Base-by-base conservation (phyloP, 2,888 invertebrate species). In the Pantelozetes paolii region DNA sequence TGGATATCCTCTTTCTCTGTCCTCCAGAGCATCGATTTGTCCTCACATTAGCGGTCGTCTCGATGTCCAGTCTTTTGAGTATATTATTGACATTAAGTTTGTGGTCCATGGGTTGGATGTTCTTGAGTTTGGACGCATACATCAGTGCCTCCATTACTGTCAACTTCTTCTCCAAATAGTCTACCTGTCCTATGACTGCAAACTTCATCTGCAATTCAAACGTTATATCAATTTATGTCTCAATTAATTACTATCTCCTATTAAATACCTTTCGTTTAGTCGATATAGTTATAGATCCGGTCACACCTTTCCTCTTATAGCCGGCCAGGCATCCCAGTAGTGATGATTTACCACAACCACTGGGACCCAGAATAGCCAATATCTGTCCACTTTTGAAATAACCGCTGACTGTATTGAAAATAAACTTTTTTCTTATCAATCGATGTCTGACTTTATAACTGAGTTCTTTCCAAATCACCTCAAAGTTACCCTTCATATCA, bases 1-100 rank as follows among this genome's bases (percentile, higher is more conserved):
- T 92, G 1, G 94, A 89, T 71, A 95, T 86, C 79, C 95, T 86
- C 82, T 95, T 96, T 79, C 88, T 88, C 83, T 96, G 92, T 0
- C 95, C 95, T 8, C 94, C 94, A 18, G 94, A 94, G 59, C 96
- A 84, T 59, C 86, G 84, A 2, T 85, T 85, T 0, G 91, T 89
- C 77, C 87, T 84, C 0, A 90, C 91, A 79, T 88, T 84, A 57
- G 87, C 84, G 78, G 91, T 88, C 77, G 91, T 90, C 77, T 88
- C 87, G 59, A 97, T 84, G 6, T 94, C 90, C 62, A 97, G 84
- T 67, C 91, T 90, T 36, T 89, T 87, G 23, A 97, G 85, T 79
- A 95, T 94, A 79, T 94, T 91, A 82, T 90, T 88, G 73, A 94
- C 87, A 57, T 23, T 36, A 11, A 26, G 11, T 28, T 50, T 30